Conservation (phyloP, 30 jellyfish, hydroid and myxozoan species). For the Catostylus mosaicus region DNA sequence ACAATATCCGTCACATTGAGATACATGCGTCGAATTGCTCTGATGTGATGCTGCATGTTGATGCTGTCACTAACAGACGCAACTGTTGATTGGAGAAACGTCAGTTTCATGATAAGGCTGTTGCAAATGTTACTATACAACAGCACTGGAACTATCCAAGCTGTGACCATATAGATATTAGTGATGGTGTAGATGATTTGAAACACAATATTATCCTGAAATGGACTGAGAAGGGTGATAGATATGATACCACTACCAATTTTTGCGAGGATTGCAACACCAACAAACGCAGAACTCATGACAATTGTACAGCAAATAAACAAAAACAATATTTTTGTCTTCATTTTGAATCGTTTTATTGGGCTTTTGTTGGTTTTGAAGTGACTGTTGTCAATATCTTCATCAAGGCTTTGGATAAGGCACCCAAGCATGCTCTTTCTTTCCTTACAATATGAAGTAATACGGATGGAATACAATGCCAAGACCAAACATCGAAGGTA, state of each 20-base stretch:
- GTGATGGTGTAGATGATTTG: conserved; percentile 6
- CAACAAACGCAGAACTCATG: not conserved
- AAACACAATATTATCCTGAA: not conserved
- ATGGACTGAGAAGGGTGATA: conserved; percentile 6
- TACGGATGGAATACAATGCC: not conserved
- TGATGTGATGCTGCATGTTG: conserved; percentile 16
- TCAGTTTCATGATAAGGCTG: conserved; percentile 38
- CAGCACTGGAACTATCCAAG: conserved; percentile 40
- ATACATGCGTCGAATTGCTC: conserved; percentile 39
- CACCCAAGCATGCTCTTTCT: conserved; percentile 12
- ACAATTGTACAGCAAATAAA: not conserved
- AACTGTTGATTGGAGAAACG: conserved; percentile 20
- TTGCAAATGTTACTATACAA: conserved; percentile 17
- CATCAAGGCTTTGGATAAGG: conserved; percentile 36
- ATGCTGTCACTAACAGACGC: not conserved
- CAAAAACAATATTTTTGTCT: not conserved
- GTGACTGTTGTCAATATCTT: not conserved
- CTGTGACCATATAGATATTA: not conserved
- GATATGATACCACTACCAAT: not conserved
- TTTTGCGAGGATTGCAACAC: conserved; percentile 10
- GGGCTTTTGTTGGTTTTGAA: not conserved
- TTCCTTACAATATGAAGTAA: not conserved
- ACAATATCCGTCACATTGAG: conserved; percentile 33
- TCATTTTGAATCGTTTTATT: not conserved
- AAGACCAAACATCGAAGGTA: conserved; percentile 19